Conservation (phyloP, 2,888 invertebrate species). For the Cordilura impudica region DNA sequence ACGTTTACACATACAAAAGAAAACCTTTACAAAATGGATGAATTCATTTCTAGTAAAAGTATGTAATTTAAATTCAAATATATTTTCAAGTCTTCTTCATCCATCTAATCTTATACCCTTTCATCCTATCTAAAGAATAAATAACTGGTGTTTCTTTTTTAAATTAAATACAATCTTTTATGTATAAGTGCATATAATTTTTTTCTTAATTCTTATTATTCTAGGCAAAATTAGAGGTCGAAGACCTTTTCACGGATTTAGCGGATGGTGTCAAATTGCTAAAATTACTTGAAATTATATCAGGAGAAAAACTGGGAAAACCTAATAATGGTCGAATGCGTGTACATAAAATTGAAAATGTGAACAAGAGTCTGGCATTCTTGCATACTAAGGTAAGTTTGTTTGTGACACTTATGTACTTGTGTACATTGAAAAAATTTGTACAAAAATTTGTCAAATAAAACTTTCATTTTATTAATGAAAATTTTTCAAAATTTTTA, state of each 20-base stretch:
- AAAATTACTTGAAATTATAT: slow-evolving; percentile 98
- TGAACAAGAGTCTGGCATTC: slow-evolving; percentile 97
- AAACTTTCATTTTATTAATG: too few relatives aligned
- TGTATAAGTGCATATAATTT: too few relatives aligned
- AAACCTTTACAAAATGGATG: slow-evolving; percentile 99
- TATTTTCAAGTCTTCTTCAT: background rate
- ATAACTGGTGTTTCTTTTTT: background rate
- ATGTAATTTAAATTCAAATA: slow-evolving; percentile 58
- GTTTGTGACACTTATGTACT: too few relatives aligned
- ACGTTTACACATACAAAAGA: slow-evolving; percentile 98
- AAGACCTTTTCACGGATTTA: slow-evolving; percentile 96
- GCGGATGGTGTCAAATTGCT: slow-evolving; percentile 95
- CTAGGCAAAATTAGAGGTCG: slow-evolving; percentile 98
- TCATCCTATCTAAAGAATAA: background rate
- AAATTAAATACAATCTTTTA: too few relatives aligned
- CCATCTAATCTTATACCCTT: too few relatives aligned
- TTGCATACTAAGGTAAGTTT: slow-evolving; percentile 92
- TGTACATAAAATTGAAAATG: slow-evolving; percentile 99
- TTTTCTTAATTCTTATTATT: slow-evolving; percentile 19
- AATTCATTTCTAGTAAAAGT: slow-evolving; percentile 97
- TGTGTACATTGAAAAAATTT: too few relatives aligned
- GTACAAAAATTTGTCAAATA: too few relatives aligned
- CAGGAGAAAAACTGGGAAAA: slow-evolving; percentile 96
- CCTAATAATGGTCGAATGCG: slow-evolving; percentile 97
- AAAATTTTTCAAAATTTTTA: too few relatives aligned